Conservation (phyloP, 2,888 invertebrate species). For the Neoascia interrupta region DNA sequence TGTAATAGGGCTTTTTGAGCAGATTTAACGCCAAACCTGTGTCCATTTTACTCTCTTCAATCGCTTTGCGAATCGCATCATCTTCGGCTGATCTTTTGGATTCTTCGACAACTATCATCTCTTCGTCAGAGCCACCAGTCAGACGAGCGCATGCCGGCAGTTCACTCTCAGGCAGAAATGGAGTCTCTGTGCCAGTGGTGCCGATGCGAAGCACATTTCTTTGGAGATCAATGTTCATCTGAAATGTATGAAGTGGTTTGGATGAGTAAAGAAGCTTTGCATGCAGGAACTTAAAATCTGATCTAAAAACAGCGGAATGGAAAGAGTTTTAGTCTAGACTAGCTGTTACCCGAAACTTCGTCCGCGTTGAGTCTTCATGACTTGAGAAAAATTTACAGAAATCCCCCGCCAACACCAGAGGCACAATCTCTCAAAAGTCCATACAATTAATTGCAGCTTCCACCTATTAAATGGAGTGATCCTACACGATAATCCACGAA, state of each 20-base stretch:
- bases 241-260: slow-evolving; percentile 11
- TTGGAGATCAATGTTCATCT: slow-evolving; percentile 96
- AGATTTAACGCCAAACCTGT: no score
- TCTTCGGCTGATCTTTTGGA: slow-evolving; percentile 82
- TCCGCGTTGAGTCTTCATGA: no score
- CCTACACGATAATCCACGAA: no score
- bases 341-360: no score
- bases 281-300: neutral
- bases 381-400: no score
- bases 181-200: slow-evolving; percentile 95
- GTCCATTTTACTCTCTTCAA: slow-evolving; percentile 86
- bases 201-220: slow-evolving; percentile 93
- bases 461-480: no score
- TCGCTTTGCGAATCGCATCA: slow-evolving; percentile 85
- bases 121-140: slow-evolving; percentile 85
- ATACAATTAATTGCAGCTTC: no score
- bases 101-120: slow-evolving; percentile 76
- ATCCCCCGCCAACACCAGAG: no score
- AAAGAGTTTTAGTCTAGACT: neutral
- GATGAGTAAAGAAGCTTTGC: no score
- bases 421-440: no score
- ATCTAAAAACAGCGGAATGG: neutral
- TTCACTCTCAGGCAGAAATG: slow-evolving; percentile 86
- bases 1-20: no score
- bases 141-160: slow-evolving; percentile 92